Base-by-base conservation (phyloP, 2,113 vertebrate species). In the Cygnus atratus region DNA sequence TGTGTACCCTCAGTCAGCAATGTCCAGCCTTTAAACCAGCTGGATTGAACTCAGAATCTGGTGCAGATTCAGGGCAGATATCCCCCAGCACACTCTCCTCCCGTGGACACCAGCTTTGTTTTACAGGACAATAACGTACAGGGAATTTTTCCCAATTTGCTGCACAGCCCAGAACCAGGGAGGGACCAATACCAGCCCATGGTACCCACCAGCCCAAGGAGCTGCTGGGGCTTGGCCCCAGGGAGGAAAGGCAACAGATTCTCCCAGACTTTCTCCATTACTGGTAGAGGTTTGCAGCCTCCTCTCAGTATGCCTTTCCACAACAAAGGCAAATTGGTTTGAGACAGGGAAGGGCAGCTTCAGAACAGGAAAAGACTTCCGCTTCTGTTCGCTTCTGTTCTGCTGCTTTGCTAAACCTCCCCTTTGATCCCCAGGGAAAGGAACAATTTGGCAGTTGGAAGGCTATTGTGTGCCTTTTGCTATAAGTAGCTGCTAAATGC, bases 391-490 rank as follows among this genome's bases (percentile, higher is more conserved):
- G 24, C 91, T 65, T 9, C 84, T 22, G 70, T 62, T 95, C 35
- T 1, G 29, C 70, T 72, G 91, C 87, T 93, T 82, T 77, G 75
- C 92, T 86, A 43, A 81, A 74, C 43, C 79, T 88, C 87, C 57
- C 70, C 77, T 95, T 87, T 89, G 92, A 95, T 96, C 96, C 95
- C 93, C 33, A 44, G 90, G 94, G 94, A 96, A 87, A 86, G 85
- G 90, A 92, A 93, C 79, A 90, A 11, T 57, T 93, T 96, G 94
- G 94, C 94, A 96, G 87, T 78, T 84, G 79, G 79, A 61, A 74
- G 29, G 31, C 92, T 94, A 97, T 96, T 96, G 95, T 97, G 72
- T 75, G 85, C 65, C 72, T 88, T 9, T 2, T 35, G 46, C 90
- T 94, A 11, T 50, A 89, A 89, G 92, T 33, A 92, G 68, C 93